Evolutionary conservation across 2,888 invertebrate species (phyloP), one percentile per base, ranked within the genome.

Genomic region (Andricus quercusramuli): DNA sequence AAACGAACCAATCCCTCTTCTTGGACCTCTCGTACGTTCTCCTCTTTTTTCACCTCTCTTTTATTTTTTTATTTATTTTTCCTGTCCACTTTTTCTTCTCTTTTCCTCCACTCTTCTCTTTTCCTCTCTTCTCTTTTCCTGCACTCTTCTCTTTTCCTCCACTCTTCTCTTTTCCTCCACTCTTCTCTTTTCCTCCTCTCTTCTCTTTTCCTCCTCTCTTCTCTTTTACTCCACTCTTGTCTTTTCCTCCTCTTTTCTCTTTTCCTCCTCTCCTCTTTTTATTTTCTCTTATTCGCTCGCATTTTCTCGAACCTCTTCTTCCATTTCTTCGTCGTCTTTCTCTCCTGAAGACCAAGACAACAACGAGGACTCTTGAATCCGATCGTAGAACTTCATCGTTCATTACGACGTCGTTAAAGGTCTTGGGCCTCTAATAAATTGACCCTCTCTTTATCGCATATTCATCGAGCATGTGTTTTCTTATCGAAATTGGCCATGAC

Each of bases 271-370:
- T 78, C 25, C 47, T 68, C 47, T 79, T 64, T 70, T 81, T 51
- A 25, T 51, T 47, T 70, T 77, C 79, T 79, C 70, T 56, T 64
- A 78, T 68, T 82, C 79, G 77, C 64, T 76, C 77, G 79, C 67
- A 82, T 80, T 77, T 81, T 80, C 80, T 80, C 77, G 83, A 83
- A 79, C 80, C 83, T 64, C 80, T 64, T 64, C 79, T 51, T 82
- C 56, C 76, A 62, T 62, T 62, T 62, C 62, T 62, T 79, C 82
- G 81, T 44, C 85, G 85, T 77, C 90, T 90, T 70, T 89, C 88
- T 29, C 86, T 88, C 17, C 87, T 87, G 44, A 85, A 85, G 22
- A 79, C n/a, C n/a, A 56, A 56, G 11, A n/a, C 22, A 15, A 44
- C 47, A 29, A 47, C 44, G 47, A 47, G 44, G 22, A 44, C 68